These are phyloP conservation scores for Bombus sylvicola DNA, from an alignment of 1,140 invertebrate species.

Conservation along the genomic window DNA sequence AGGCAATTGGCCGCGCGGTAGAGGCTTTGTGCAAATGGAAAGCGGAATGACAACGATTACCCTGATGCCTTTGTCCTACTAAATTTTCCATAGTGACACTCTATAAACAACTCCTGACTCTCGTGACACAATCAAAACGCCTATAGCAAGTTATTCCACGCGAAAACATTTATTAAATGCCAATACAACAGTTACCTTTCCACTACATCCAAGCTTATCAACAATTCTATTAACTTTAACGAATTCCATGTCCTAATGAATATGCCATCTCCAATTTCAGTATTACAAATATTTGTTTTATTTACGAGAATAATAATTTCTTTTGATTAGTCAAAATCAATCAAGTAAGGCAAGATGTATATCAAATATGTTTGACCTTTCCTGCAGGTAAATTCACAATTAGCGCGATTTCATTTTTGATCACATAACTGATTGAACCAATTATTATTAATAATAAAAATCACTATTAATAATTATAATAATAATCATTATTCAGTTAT, in stretches of 20 bases:
- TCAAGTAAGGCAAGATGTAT: too few species aligned
- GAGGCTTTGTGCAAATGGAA: conserved; percentile 49
- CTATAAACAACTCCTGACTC: background rate
- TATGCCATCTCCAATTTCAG: background rate
- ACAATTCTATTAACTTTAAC: background rate
- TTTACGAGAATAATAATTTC: background rate
- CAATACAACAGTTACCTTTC: background rate
- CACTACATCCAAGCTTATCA: background rate
- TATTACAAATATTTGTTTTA: background rate
- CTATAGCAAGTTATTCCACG: too few species aligned
- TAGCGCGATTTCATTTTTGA: too few species aligned
- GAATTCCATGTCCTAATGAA: background rate
- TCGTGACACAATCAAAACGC: background rate
- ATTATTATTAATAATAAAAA: too few species aligned
- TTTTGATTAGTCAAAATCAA: too few species aligned
- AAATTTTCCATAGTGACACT: conserved; percentile 32
- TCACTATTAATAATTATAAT: too few species aligned
- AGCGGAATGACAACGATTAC: conserved; percentile 44
- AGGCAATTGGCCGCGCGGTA: conserved; percentile 48
- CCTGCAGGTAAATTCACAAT: too few species aligned
- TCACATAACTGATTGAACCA: background rate
- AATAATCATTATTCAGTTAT: too few species aligned
- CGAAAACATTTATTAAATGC: background rate
- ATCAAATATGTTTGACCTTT: too few species aligned
- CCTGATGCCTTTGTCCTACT: conserved; percentile 9